Percentiles rank a stretch among this genome's conserved stretches.
Conservation (phyloP, 1,140 invertebrate genomes). For the Tetramorium alpestre region DNA sequence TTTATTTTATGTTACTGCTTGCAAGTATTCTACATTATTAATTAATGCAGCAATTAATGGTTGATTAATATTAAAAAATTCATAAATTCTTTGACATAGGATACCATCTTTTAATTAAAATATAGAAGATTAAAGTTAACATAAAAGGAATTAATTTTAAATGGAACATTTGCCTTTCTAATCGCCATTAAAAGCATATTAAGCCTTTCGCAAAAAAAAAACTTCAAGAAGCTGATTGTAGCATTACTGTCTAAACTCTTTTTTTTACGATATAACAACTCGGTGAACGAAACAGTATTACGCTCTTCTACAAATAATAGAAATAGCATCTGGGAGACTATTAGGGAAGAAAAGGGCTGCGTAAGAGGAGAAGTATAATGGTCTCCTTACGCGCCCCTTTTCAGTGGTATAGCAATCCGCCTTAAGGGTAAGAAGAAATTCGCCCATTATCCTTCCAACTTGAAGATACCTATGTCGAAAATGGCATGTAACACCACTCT, state of each 20-base stretch:
- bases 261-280: not conserved
- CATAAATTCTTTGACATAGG: not conserved
- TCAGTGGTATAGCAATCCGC: slow-evolving; percentile 37
- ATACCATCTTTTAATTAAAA: not conserved
- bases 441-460: slow-evolving; percentile 53
- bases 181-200: not conserved
- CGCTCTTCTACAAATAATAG: slow-evolving; percentile 52
- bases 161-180: not conserved
- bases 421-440: slow-evolving; percentile 51
- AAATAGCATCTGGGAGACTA: slow-evolving; percentile 16
- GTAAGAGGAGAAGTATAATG: slow-evolving; percentile 27
- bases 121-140: not conserved
- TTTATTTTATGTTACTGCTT: not conserved
- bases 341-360: slow-evolving; percentile 24
- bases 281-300: slow-evolving; percentile 20
- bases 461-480: slow-evolving; percentile 19
- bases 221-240: not conserved
- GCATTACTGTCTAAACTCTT: not conserved
- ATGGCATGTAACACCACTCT: slow-evolving; percentile 37
- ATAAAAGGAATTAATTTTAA: slow-evolving; percentile 23
- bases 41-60: not conserved
- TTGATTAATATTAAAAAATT: not conserved
- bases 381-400: slow-evolving; percentile 37
- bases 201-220: not conserved
- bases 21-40: not conserved